These are phyloP conservation scores for Copsychus sechellarum DNA, from an alignment of 2,113 vertebrate genomes.

Conservation along the genomic window DNA sequence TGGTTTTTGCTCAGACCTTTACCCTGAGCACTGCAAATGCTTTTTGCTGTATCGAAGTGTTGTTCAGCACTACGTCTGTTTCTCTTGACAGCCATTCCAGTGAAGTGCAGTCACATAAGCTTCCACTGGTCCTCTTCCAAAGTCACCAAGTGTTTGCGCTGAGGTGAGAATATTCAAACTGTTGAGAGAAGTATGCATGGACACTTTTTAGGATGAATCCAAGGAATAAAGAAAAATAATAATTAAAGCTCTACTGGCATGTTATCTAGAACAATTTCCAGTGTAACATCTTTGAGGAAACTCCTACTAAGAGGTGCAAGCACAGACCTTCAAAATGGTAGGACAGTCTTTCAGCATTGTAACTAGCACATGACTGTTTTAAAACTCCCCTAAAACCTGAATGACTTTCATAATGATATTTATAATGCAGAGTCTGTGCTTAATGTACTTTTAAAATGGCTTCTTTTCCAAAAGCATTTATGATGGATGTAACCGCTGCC, in stretches of 20 bases:
- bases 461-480: background rate
- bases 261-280: background rate
- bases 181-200: background rate
- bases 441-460: background rate
- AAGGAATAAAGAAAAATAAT: background rate
- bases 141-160: accelerated
- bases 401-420: background rate
- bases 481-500: accelerated
- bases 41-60: background rate
- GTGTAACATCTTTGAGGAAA: background rate
- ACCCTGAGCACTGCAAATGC: background rate
- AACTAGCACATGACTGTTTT: background rate
- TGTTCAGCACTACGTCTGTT: background rate
- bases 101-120: background rate
- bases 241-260: background rate
- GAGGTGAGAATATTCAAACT: background rate
- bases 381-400: background rate
- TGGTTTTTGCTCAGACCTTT: background rate
- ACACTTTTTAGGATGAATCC: background rate
- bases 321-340: background rate
- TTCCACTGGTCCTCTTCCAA: background rate
- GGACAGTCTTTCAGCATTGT: background rate
- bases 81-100: background rate
- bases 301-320: background rate
- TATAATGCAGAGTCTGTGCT: background rate